Evolutionary conservation across 2,113 vertebrate species (phyloP).

Genomic region (Muntiacus reevesi): DNA sequence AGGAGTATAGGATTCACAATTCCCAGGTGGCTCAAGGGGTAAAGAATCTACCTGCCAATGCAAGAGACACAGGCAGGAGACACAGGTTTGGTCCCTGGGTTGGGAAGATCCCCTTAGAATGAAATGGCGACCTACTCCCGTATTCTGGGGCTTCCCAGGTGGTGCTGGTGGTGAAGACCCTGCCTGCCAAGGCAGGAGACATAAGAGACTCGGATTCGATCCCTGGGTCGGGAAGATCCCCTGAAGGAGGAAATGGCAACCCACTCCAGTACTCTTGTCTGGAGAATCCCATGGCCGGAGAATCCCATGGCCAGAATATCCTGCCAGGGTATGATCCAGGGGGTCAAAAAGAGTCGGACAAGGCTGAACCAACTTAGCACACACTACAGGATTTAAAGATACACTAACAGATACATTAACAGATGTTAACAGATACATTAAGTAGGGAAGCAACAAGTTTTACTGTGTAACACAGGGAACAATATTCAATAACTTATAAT

Average conservation of each 20-base stretch:
- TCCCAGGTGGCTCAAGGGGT: background rate
- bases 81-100: background rate
- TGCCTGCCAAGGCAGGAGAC: background rate
- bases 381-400: background rate
- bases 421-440: background rate
- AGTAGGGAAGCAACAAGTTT: background rate
- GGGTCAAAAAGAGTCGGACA: background rate
- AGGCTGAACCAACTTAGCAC: background rate
- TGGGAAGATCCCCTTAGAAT: background rate
- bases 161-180: background rate
- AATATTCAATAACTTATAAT: background rate
- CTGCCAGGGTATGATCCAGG: background rate
- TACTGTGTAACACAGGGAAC: background rate
- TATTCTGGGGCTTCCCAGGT: background rate
- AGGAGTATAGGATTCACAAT: background rate
- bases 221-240: background rate
- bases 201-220: rapidly evolving
- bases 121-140: background rate
- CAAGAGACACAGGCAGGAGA: background rate
- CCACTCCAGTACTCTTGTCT: background rate
- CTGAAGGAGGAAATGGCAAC: background rate
- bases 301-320: background rate
- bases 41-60: background rate
- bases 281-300: background rate
- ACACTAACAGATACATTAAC: background rate